Percentiles rank a stretch among this genome's conserved stretches.
Conservation (phyloP, 2,888 invertebrate species). For the Eubasilissa splendida region DNA sequence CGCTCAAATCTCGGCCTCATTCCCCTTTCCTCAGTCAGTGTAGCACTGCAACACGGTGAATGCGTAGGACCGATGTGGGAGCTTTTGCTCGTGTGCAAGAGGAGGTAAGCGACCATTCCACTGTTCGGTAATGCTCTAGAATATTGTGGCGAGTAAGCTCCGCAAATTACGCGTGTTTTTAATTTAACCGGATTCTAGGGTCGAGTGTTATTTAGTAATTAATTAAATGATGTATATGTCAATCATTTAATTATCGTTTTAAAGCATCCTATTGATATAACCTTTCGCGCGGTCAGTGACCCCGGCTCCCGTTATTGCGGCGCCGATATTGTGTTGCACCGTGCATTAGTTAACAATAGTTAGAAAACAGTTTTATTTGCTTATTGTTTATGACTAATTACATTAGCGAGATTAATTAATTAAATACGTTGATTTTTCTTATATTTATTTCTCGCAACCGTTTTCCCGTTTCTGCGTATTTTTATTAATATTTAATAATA, state of each 20-base stretch:
- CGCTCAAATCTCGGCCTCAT: slow-evolving; percentile 1
- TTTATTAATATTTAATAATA: too few relatives aligned
- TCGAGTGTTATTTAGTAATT: background rate
- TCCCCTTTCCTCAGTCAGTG: background rate
- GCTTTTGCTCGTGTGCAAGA: too few relatives aligned
- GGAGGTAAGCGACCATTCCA: too few relatives aligned
- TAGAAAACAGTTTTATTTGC: background rate
- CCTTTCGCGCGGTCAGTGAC: slow-evolving; percentile 27
- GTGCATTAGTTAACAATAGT: slow-evolving; percentile 27
- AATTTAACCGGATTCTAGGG: background rate
- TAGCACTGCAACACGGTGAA: too few relatives aligned
- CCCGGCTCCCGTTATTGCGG: slow-evolving; percentile 1
- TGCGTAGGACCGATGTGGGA: too few relatives aligned
- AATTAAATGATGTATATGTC: background rate
- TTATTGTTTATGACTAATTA: too few relatives aligned
- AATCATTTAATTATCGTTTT: background rate
- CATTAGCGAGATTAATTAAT: too few relatives aligned
- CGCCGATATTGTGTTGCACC: background rate
- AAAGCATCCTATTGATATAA: slow-evolving; percentile 18
- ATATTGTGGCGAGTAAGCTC: too few relatives aligned
- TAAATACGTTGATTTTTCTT: too few relatives aligned
- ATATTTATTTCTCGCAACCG: too few relatives aligned
- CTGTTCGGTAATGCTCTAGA: too few relatives aligned
- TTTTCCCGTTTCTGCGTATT: too few relatives aligned
- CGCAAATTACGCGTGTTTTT: background rate